Evolutionary conservation across 2,113 vertebrate genomes (phyloP).

Genomic region (Manacus vitellinus): DNA sequence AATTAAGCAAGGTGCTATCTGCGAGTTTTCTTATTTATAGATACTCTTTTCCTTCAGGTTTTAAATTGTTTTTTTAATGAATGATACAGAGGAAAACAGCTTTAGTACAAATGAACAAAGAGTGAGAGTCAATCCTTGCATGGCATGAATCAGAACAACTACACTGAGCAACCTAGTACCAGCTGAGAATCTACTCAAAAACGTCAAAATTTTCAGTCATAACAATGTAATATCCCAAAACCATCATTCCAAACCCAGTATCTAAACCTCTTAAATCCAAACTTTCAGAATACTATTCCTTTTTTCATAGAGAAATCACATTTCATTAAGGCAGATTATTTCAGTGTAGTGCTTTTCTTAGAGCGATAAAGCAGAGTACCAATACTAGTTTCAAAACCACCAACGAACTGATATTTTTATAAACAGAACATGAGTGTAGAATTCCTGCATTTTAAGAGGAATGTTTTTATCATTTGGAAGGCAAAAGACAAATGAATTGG

Average conservation of each 20-base stretch:
- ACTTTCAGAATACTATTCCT: background rate
- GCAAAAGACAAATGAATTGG: background rate
- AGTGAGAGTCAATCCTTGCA: background rate
- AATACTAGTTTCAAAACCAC: background rate
- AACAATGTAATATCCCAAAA: background rate
- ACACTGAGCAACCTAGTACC: background rate
- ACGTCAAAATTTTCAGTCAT: background rate
- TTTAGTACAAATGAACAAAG: background rate
- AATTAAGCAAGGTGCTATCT: background rate
- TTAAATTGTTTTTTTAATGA: background rate
- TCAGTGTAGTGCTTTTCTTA: background rate
- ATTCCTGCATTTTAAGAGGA: background rate
- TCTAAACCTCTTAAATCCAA: background rate
- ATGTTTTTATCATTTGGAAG: background rate
- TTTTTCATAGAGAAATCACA: background rate
- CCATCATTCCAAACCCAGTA: background rate
- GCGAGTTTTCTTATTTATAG: constrained; percentile 28
- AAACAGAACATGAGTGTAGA: background rate
- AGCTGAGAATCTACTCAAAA: background rate
- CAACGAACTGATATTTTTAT: background rate
- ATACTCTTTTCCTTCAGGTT: background rate
- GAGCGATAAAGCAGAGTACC: background rate
- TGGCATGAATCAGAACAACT: background rate
- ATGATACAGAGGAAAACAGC: background rate
- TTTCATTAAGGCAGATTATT: background rate